phyloP scores from a whole-genome alignment of 2,797 vertebrate species.

The Channallabes apus region DNA sequence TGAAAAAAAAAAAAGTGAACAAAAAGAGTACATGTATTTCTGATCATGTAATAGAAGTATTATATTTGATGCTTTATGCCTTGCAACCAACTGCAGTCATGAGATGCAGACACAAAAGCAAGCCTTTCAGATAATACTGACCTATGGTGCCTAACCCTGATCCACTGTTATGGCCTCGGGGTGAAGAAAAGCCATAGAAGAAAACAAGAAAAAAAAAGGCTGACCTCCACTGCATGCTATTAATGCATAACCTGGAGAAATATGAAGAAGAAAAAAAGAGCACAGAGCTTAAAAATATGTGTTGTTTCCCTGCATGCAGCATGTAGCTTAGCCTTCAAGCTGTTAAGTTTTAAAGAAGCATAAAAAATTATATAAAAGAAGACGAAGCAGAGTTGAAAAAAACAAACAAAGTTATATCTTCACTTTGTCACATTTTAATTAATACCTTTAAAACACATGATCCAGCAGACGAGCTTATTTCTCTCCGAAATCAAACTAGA shows the following conservation, averaged over 20 bases:
- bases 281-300: background rate
- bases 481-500: background rate
- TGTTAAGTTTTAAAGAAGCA: background rate
- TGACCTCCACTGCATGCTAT: constrained; percentile 7
- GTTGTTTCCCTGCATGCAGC: background rate
- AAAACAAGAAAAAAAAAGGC: background rate
- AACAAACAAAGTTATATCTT: background rate
- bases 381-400: too few relatives aligned
- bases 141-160: background rate
- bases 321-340: constrained; percentile 6
- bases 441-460: background rate
- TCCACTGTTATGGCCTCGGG: background rate
- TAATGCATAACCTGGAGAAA: constrained; percentile 6
- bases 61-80: background rate
- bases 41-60: background rate
- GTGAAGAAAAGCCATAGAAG: background rate
- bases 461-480: background rate
- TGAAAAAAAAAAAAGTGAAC: background rate
- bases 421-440: background rate
- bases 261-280: background rate
- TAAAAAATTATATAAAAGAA: too few relatives aligned
- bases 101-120: background rate
- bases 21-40: background rate
- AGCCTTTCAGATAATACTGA: background rate
- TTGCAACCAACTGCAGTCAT: background rate